Evolutionary conservation across 92 coral and sea anemone species (phyloP).

Genomic region (Zoanthus gigantus): DNA sequence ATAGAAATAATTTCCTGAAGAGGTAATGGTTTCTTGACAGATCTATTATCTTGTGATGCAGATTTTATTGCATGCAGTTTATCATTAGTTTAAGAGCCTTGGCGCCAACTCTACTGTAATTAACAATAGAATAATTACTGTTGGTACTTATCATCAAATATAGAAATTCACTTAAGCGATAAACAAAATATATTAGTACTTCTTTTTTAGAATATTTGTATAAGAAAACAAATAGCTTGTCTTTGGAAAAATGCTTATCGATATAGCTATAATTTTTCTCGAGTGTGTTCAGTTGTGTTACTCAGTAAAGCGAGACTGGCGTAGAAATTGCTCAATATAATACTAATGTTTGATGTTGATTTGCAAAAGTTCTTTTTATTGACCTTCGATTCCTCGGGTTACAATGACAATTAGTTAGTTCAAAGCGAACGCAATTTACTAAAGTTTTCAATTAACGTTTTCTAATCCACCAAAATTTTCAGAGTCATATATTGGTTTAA

Average conservation of each 20-base stretch:
- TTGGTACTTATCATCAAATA: constrained; percentile 79
- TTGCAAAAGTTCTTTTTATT: constrained; percentile 52
- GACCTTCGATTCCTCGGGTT: constrained; percentile 75
- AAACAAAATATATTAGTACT: constrained; percentile 71
- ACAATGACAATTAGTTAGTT: constrained; percentile 72
- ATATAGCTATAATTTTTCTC: neutral
- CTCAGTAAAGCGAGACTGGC: constrained; percentile 5
- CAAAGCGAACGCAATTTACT: constrained; percentile 63
- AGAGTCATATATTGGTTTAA: constrained; percentile 7
- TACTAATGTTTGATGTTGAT: constrained; percentile 31
- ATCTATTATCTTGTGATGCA: constrained; percentile 70
- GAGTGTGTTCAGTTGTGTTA: constrained; percentile 11
- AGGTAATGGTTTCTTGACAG: constrained; percentile 75
- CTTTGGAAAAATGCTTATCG: constrained; percentile 50
- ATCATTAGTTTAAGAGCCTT: constrained; percentile 77
- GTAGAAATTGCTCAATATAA: constrained; percentile 4
- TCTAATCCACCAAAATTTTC: neutral
- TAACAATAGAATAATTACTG: constrained; percentile 80
- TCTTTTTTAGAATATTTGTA: constrained; percentile 65
- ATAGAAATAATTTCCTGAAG: constrained; percentile 68
- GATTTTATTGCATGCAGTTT: constrained; percentile 81
- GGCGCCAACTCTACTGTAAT: constrained; percentile 86
- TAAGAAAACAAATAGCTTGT: constrained; percentile 68
- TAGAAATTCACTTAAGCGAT: constrained; percentile 70
- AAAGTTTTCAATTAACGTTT: constrained; percentile 63